phyloP scores from a whole-genome alignment of 2,888 invertebrate genomes.

The Tinea pellionella region DNA sequence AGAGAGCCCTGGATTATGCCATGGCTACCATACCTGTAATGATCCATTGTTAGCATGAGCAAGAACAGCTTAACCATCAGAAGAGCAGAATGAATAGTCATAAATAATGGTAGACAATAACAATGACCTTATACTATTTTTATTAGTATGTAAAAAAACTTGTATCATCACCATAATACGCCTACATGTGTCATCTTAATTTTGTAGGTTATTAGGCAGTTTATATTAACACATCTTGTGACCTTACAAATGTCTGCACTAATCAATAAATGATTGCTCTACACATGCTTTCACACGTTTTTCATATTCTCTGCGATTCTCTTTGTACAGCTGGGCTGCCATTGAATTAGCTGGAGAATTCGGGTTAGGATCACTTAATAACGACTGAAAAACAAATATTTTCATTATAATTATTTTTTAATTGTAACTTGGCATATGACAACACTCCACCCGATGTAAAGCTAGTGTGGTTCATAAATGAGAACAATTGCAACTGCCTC shows the following conservation, averaged over 20 bases:
- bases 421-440: too few species aligned
- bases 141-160: neutral
- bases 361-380: constrained; percentile 99
- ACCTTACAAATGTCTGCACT: constrained; percentile 28
- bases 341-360: constrained; percentile 99
- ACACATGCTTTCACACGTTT: constrained; percentile 99
- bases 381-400: constrained; percentile 80
- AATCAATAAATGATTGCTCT: constrained; percentile 99
- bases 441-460: too few species aligned
- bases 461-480: too few species aligned
- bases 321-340: constrained; percentile 99
- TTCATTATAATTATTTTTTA: neutral
- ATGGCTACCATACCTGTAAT: too few species aligned
- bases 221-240: neutral
- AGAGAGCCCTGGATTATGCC: too few species aligned
- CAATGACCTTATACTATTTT: neutral
- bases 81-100: too few species aligned
- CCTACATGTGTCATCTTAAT: neutral
- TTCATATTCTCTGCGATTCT: constrained; percentile 98
- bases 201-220: neutral
- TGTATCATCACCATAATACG: neutral
- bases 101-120: neutral
- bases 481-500: too few species aligned
- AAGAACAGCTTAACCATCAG: neutral
- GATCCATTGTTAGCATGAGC: too few species aligned